Evolutionary conservation across 2,888 invertebrate genomes (phyloP), one percentile per base, ranked within the genome.

Genomic region (Brachycybe producta): DNA sequence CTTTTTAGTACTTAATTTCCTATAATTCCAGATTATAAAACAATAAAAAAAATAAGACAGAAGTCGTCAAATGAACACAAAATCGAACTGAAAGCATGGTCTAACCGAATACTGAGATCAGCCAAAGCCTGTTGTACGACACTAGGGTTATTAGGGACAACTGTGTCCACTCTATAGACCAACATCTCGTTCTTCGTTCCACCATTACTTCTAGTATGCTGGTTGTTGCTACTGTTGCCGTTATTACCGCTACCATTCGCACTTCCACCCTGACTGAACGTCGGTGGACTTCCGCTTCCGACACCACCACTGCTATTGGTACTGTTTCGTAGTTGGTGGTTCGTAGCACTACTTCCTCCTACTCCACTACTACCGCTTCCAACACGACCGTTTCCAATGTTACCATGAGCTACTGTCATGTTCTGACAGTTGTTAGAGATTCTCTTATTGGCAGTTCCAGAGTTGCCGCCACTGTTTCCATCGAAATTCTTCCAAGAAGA

Each of bases 101-200:
- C 52, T 46, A 44, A 54, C 59, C 59, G 59, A 52, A 57, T 58
- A 44, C 56, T 53, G 45, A 60, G 57, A 50, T 61, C 61, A 49
- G 59, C 52, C 40, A 69, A 61, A 42, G 68, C 69, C 59, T 74
- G 75, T 56, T 73, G 71, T n/a, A 75, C 70, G 38, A 71, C 65
- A 56, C 68, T 71, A 28, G 70, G 71, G 60, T 76, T 74, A 56
- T 65, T 68, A 19, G 70, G 62, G 54, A 75, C 73, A n/a, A 75
- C 71, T 51, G 73, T 72, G 55, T 74, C 73, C 28, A 74, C 67
- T 36, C 73, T 65, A 60, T 70, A 73, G 7, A 74, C 71, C 49
- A 62, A 59, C 28, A 59, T 54, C 17, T 63, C 57, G 41, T 52
- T 55, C 48, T 54, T 55, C 17, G 23, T 24, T 7, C 17, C 7